Conservation (phyloP, 2,888 invertebrate genomes). For the Diplazon laetatorius region DNA sequence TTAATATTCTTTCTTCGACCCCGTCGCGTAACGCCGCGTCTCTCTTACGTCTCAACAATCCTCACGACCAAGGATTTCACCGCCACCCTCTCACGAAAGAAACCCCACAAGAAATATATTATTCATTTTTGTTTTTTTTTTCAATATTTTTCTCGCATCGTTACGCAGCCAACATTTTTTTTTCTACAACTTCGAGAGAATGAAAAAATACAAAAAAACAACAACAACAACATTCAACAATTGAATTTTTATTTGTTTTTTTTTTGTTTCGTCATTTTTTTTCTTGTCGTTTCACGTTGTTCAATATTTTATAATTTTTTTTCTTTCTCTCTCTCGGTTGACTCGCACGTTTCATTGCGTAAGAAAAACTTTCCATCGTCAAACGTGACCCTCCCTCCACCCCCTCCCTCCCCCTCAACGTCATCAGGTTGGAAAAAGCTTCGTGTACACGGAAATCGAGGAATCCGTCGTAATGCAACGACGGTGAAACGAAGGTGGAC, state of each 20-base stretch:
- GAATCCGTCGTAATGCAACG: constrained; percentile 21
- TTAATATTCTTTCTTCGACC: constrained; percentile 55
- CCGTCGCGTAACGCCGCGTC: not conserved
- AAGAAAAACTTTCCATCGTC: not conserved
- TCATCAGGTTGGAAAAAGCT: constrained; percentile 30
- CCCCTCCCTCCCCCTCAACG: not conserved
- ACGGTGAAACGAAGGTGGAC: constrained; percentile 28
- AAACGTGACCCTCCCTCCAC: not conserved
- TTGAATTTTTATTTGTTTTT: not conserved
- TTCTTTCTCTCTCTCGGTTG: too few species aligned
- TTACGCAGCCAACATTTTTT: not conserved
- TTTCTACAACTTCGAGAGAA: too few species aligned
- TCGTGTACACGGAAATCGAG: constrained; percentile 34
- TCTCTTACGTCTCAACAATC: constrained; percentile 4
- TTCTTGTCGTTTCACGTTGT: too few species aligned
- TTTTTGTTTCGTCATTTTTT: too few species aligned
- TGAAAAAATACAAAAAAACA: not conserved
- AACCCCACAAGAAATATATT: not conserved
- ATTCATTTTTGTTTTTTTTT: too few species aligned
- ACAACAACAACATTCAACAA: not conserved
- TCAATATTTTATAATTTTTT: constrained; percentile 1
- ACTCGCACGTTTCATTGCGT: not conserved
- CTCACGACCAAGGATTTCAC: not conserved
- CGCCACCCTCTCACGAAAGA: not conserved
- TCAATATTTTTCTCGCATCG: not conserved